phyloP scores from a whole-genome alignment of 2,888 invertebrate species.

The Drosophila emarginata region DNA sequence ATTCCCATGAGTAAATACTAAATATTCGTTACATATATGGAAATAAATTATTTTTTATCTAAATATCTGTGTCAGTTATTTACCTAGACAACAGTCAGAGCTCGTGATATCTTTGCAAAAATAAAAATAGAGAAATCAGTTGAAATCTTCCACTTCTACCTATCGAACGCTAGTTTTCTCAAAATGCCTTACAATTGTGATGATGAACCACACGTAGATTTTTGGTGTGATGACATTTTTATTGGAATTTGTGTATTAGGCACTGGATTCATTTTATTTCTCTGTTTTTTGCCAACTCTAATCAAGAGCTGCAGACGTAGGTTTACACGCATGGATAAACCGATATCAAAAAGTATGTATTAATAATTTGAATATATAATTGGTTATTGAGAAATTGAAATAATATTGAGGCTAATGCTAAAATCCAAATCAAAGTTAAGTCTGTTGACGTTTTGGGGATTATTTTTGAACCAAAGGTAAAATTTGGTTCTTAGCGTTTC shows the following conservation, averaged over 20 bases:
- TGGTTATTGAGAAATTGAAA: too few relatives aligned
- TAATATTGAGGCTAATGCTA: too few relatives aligned
- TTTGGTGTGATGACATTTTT: background rate
- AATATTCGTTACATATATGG: background rate
- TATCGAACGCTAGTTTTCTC: background rate
- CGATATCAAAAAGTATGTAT: background rate
- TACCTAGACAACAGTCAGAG: background rate
- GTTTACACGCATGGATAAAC: background rate
- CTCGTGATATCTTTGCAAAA: background rate
- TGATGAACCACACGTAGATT: background rate
- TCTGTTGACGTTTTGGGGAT: too few relatives aligned
- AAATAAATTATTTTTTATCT: background rate
- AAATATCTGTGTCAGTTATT: background rate
- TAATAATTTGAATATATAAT: too few relatives aligned
- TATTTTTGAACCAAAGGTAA: too few relatives aligned
- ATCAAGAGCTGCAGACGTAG: background rate
- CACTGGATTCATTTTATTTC: background rate
- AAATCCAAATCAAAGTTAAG: too few relatives aligned
- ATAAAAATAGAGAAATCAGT: background rate
- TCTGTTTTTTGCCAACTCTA: background rate
- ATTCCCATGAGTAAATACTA: background rate
- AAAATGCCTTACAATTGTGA: background rate
- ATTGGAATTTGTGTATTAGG: background rate
- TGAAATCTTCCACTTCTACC: background rate
- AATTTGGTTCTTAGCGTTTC: too few relatives aligned